Evolutionary conservation across 2,797 vertebrate genomes (phyloP).

Genomic region (Halcyon chelicuti): DNA sequence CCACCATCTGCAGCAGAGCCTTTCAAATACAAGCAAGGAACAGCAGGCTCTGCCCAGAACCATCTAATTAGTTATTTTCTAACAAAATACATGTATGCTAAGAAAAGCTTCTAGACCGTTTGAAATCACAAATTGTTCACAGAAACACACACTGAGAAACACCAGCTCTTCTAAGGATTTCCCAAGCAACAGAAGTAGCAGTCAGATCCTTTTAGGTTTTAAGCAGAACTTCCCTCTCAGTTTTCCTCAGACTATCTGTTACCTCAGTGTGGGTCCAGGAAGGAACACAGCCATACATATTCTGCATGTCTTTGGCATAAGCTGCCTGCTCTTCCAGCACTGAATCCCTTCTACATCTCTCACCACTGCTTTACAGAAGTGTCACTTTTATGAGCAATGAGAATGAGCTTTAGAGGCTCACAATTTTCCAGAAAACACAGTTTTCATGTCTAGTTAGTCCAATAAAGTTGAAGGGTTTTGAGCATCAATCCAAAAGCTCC

Average conservation of each 20-base stretch:
- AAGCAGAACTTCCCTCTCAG: background rate
- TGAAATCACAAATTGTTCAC: background rate
- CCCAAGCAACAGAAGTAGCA: background rate
- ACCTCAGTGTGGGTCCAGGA: background rate
- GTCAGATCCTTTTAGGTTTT: background rate
- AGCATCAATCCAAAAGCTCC: background rate
- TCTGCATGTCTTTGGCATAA: rapidly evolving
- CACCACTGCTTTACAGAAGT: rapidly evolving
- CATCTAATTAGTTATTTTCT: background rate
- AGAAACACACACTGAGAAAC: background rate
- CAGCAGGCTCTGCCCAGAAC: background rate
- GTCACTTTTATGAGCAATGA: background rate
- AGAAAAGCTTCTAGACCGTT: background rate
- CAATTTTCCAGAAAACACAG: background rate
- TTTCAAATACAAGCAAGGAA: background rate
- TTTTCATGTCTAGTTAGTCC: background rate
- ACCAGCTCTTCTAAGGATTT: background rate
- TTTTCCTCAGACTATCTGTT: background rate
- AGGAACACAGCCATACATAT: background rate
- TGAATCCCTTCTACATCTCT: background rate
- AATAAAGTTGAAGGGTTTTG: background rate
- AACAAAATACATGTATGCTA: background rate
- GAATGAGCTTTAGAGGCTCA: background rate
- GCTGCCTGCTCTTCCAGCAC: background rate
- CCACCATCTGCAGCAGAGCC: background rate